Evolutionary conservation across 2,888 invertebrate species (phyloP), one percentile per base, ranked within the genome.

Genomic region (Drosophila yooni): DNA sequence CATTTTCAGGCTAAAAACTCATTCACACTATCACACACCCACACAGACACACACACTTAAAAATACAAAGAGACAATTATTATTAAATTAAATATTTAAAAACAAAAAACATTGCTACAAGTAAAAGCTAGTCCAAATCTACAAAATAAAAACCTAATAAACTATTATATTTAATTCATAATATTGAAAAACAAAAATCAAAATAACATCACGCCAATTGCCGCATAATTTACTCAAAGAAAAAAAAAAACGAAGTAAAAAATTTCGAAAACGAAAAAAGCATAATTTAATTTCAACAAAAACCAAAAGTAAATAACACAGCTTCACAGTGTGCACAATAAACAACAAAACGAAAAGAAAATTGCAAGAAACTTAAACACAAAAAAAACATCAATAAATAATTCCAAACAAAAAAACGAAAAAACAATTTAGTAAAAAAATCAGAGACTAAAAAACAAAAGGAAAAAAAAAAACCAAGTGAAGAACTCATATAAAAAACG

Each of bases 261-360:
- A 50, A 68, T 67, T 72, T 65, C 57, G 60, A 69, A 78, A 69
- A 62, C 65, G 71, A 64, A 68, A 63, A 60, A 70, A 70, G 74
- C 67, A 43, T 54, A 63, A 69, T 69, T 72, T 72, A 67, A 73
- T 69, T 74, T 64, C 34, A 70, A 64, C 13, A 52, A 73, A 63
- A 73, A 56, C 31, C 40, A 31, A 73, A 56, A 59, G 69, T 62
- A 67, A 58, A 40, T 59, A 88, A 78, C 83, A 89, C 90, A 90
- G 90, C 86, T 86, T 90, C 87, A 80, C 79, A 83, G 86, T 86
- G 90, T 86, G 90, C 90, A 86, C 90, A 86, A 81, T 62, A 86
- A 85, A 50, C 52, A 65, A 36, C 25, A 64, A 65, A 88, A 70
- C 18, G 46, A 70, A 71, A 52, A 66, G 70, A 56, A 52, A 75